Evolutionary conservation across 2,888 invertebrate genomes (phyloP), one percentile per base, ranked within the genome.

Genomic region (Hirtodrosophila trivittata): DNA sequence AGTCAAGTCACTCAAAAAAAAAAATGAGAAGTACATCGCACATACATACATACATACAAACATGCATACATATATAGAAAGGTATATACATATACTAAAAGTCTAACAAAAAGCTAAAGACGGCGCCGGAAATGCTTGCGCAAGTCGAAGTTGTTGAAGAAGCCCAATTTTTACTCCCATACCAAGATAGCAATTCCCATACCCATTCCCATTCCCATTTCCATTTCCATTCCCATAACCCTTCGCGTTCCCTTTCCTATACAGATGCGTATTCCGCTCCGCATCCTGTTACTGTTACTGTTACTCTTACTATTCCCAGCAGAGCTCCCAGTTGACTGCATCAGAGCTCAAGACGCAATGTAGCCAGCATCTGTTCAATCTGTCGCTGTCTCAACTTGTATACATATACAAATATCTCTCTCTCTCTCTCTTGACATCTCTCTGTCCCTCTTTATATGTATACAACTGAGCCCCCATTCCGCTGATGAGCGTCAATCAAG

Each of bases 401-500:
- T 13, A 38, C 32, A 26, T 18, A 42, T 38, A 42, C 28, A 28
- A 12, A 38, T 33, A 4, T 10, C 13, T 33, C 18, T 3, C 16
- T 3, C 14, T 25, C 26, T 7, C 32, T 7, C 4, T 8, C 32
- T 42, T 13, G 10, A 8, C 8, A 13, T n/a, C 28, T n/a, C 28
- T 8, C 28, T 28, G 5, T n/a, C 28, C 28, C 28, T 13, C 9
- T 25, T 25, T 12, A 0, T 16, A 26, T 35, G 14, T 10, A 13
- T 14, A 16, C 21, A 7, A 16, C 14, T 9, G n/a, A 10, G n/a
- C 16, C 28, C 37, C 45, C 51, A 58, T 50, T 62, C 43, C 42
- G 65, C 62, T 80, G 83, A 80, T 85, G 80, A 82, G 83, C 73
- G 86, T 78, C 80, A 85, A 80, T 80, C 80, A 80, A 75, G 83